Evolutionary conservation across 2,888 invertebrate genomes (phyloP).

Genomic region (Merodon equestris): DNA sequence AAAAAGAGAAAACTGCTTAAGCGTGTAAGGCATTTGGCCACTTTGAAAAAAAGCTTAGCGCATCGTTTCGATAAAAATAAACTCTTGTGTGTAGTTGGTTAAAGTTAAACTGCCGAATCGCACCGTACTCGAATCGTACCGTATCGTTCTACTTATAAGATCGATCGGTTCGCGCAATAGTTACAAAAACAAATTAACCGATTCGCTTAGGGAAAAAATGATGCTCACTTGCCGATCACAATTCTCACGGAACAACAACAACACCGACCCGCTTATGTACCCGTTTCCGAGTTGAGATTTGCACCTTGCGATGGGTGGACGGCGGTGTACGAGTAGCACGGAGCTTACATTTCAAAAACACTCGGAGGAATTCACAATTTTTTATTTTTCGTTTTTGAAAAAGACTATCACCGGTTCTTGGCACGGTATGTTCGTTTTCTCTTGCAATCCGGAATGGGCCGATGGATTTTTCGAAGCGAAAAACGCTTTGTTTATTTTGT

Average conservation of each 20-base stretch:
- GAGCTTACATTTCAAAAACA: slow-evolving; percentile 3
- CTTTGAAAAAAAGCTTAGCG: slow-evolving; percentile 65
- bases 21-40: slow-evolving; percentile 63
- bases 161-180: slow-evolving; percentile 36
- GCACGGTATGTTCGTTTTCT: slow-evolving; percentile 18
- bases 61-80: slow-evolving; percentile 65
- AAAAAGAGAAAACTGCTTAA: slow-evolving; percentile 36
- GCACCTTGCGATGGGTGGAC: slow-evolving; percentile 23
- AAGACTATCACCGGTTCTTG: slow-evolving; percentile 5
- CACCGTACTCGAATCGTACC: slow-evolving; percentile 21
- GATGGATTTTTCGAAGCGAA: slow-evolving; percentile 2
- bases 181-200: slow-evolving; percentile 25
- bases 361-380: no score
- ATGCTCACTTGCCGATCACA: no score
- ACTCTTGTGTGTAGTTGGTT: slow-evolving; percentile 41
- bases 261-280: no score
- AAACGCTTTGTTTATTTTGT: slow-evolving; percentile 58
- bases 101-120: no score
- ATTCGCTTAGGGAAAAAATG: slow-evolving; percentile 17
- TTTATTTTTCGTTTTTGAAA: slow-evolving; percentile 22
- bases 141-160: slow-evolving; percentile 44
- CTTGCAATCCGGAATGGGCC: slow-evolving; percentile 33
- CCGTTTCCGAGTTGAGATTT: slow-evolving; percentile 12
- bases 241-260: no score
- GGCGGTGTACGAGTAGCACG: not conserved